phyloP scores from a whole-genome alignment of 2,113 vertebrate species.

The Strix uralensis region DNA sequence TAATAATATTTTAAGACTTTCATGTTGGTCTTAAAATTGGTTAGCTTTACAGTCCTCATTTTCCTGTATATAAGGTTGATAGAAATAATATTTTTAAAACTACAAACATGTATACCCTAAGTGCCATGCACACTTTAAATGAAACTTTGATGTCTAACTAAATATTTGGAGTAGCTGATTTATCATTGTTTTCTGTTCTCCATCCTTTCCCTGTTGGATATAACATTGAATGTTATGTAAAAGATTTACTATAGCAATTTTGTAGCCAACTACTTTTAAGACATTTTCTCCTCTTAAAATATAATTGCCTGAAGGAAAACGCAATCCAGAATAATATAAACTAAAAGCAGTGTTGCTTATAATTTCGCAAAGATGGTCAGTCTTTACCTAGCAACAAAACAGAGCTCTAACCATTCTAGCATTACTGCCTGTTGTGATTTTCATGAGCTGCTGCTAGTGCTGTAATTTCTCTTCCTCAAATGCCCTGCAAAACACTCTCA shows the following conservation, averaged over 20 bases:
- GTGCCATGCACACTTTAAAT: background rate
- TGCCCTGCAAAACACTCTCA: slow-evolving; percentile 25
- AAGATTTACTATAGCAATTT: slow-evolving; percentile 33
- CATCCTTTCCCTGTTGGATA: background rate
- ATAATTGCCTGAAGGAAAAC: slow-evolving; percentile 37
- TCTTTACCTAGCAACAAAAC: slow-evolving; percentile 31
- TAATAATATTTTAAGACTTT: background rate
- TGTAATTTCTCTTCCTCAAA: slow-evolving; percentile 40
- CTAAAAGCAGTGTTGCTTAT: background rate
- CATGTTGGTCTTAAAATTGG: background rate
- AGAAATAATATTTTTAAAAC: background rate
- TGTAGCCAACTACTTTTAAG: slow-evolving; percentile 5
- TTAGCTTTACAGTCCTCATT: background rate
- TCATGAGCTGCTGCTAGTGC: slow-evolving; percentile 11
- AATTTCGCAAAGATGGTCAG: slow-evolving; percentile 33
- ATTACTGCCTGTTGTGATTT: slow-evolving; percentile 52
- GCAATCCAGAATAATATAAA: slow-evolving; percentile 19
- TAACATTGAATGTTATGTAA: slow-evolving; percentile 16
- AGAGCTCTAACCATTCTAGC: background rate
- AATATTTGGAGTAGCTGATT: background rate
- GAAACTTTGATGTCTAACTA: background rate
- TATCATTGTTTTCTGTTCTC: background rate
- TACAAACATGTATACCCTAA: background rate
- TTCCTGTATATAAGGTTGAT: background rate
- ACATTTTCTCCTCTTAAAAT: slow-evolving; percentile 25